A percentile compares a stretch with the other conserved stretches of the same genome.
phyloP scores from a whole-genome alignment of 1,140 invertebrate species.

The Cepaea nemoralis region DNA sequence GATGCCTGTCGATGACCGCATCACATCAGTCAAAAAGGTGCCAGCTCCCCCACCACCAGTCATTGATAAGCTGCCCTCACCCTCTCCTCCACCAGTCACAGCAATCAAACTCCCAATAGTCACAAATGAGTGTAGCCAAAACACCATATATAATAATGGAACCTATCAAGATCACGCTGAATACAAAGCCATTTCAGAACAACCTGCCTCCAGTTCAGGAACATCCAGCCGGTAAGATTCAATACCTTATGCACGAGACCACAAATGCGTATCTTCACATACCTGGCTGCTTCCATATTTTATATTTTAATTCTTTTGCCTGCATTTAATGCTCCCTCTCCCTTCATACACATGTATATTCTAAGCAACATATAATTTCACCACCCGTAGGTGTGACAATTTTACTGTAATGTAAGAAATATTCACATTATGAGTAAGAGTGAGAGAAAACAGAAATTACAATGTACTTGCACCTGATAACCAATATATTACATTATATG shows the following conservation, averaged over 20 bases:
- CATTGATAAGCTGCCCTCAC: not conserved
- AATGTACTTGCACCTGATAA: too few species aligned
- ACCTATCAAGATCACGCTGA: not conserved
- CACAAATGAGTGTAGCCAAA: not conserved
- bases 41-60: not conserved
- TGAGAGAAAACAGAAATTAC: too few species aligned
- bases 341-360: too few species aligned
- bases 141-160: not conserved
- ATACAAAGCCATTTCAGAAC: not conserved
- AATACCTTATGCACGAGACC: constrained; percentile 27
- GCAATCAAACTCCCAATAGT: not conserved
- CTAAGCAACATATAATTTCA: too few species aligned
- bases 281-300: too few species aligned
- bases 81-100: not conserved
- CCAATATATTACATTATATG: too few species aligned
- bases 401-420: too few species aligned
- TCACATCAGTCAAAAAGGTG: not conserved
- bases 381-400: too few species aligned
- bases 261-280: too few species aligned
- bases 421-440: too few species aligned
- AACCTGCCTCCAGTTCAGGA: not conserved
- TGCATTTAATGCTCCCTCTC: too few species aligned
- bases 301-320: too few species aligned
- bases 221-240: constrained; percentile 33
- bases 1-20: not conserved